Evolutionary conservation across 2,797 vertebrate species (phyloP), one percentile per base, ranked within the genome.

Genomic region (Falco concolor): DNA sequence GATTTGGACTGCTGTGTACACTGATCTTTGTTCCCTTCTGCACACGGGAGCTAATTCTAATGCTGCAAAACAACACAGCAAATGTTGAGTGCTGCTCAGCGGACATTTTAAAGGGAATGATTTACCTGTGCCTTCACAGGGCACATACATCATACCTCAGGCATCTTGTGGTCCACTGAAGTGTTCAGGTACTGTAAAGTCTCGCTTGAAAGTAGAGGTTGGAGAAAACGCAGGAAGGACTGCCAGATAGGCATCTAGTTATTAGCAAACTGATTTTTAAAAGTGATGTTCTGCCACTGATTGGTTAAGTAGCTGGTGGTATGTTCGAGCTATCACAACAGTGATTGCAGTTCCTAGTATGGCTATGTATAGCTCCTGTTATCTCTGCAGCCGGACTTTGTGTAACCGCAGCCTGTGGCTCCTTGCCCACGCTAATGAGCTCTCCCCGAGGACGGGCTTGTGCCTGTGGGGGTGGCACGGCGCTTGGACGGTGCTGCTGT

Each of bases 331-430:
- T 95, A 11, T 91, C 77, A 34, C 1, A 32, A 67, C 77, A 88
- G 85, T 50, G 94, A 92, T 91, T 94, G 91, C 90, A 85, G 76
- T 87, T 78, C 89, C 91, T 79, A 79, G 87, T 70, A 82, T 50
- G 88, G 95, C 95, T 97, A 95, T 96, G 95, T 97, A 96, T 96
- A 96, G 95, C 92, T 91, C 78, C 84, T 11, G 64, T 96, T 96
- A 97, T 97, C 96, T 93, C 81, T 67, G 60, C 93, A 68, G 63
- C 77, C 2, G 90, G 91, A 93, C 92, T 94, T 89, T 42, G 95
- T 90, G 90, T 85, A 60, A 92, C 89, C 8, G 11, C 89, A 92
- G 90, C 81, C 78, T 0, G 45, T 96, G 96, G 96, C 96, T 89
- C 75, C 64, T 50, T 83, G 95, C 95, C 96, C 87, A 20, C 56